Conservation (phyloP, 1,140 invertebrate genomes). For the Metaphire vulgaris region DNA sequence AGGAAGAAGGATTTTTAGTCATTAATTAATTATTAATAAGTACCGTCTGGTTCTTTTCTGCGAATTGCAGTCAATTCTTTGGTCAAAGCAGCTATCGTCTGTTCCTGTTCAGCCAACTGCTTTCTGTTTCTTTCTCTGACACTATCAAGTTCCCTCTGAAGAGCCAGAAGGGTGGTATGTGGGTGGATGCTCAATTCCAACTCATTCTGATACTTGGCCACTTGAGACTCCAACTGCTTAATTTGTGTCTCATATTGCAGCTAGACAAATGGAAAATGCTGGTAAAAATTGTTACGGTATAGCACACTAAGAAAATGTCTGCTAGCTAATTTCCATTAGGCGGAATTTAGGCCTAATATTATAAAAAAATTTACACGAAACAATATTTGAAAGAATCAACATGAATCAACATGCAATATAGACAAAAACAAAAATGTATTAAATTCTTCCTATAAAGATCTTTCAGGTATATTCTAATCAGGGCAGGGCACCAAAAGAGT, state of each 20-base stretch:
- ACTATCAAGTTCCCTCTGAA: constrained; percentile 46
- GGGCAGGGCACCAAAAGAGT: no score
- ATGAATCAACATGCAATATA: no score
- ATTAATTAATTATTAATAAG: no score
- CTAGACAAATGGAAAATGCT: constrained; percentile 31
- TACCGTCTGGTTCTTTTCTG: constrained; percentile 22
- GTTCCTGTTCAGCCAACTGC: constrained; percentile 39
- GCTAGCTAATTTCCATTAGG: no score
- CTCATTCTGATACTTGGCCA: constrained; percentile 34
- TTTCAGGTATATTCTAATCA: no score
- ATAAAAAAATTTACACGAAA: no score
- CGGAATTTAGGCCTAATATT: no score
- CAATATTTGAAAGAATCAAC: no score
- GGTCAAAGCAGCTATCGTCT: constrained; percentile 37
- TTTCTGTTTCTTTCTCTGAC: constrained; percentile 41
- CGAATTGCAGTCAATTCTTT: constrained; percentile 38
- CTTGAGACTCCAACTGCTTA: constrained; percentile 42
- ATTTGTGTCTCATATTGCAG: constrained; percentile 48
- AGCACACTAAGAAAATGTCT: no score
- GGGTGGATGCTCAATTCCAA: constrained; percentile 35
- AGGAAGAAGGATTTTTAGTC: no score
- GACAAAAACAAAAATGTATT: no score
- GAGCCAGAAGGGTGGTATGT: constrained; percentile 39
- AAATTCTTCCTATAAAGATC: no score
- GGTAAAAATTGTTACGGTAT: neutral